phyloP scores from a whole-genome alignment of 2,113 vertebrate genomes.

The Micronycteris hirsuta region DNA sequence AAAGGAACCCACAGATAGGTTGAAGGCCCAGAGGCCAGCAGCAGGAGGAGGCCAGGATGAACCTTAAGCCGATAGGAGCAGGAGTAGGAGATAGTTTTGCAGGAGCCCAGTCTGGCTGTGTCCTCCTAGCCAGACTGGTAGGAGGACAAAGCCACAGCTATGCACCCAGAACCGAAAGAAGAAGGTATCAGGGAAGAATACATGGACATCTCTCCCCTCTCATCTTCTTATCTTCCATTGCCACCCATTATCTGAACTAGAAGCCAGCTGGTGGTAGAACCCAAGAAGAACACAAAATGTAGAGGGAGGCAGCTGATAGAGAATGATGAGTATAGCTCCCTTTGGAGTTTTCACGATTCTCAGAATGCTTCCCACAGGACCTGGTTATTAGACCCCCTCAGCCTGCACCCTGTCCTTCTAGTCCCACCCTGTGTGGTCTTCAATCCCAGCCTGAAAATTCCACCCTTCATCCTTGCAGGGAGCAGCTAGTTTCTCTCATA shows the following conservation, averaged over 20 bases:
- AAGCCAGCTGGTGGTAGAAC: not conserved
- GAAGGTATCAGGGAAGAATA: not conserved
- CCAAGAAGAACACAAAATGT: not conserved
- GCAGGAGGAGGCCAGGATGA: not conserved
- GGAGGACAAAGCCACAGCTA: not conserved
- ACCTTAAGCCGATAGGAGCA: not conserved
- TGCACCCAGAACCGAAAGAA: not conserved
- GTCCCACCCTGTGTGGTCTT: not conserved
- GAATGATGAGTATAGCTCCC: not conserved
- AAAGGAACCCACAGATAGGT: not conserved
- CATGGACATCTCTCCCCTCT: not conserved
- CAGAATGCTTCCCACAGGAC: not conserved
- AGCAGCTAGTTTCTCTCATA: not conserved
- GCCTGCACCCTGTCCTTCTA: not conserved
- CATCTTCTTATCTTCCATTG: not conserved
- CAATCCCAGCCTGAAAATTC: not conserved
- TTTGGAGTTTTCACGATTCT: not conserved
- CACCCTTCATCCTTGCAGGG: not conserved
- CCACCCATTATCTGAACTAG: not conserved
- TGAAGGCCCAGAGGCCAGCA: not conserved
- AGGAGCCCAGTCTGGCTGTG: not conserved
- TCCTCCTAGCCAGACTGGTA: not conserved
- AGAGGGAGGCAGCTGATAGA: not conserved
- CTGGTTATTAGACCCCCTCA: not conserved
- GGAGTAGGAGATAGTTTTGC: not conserved